Evolutionary conservation across 1,140 invertebrate species (phyloP).

Genomic region (Stegodyphus dumicola): DNA sequence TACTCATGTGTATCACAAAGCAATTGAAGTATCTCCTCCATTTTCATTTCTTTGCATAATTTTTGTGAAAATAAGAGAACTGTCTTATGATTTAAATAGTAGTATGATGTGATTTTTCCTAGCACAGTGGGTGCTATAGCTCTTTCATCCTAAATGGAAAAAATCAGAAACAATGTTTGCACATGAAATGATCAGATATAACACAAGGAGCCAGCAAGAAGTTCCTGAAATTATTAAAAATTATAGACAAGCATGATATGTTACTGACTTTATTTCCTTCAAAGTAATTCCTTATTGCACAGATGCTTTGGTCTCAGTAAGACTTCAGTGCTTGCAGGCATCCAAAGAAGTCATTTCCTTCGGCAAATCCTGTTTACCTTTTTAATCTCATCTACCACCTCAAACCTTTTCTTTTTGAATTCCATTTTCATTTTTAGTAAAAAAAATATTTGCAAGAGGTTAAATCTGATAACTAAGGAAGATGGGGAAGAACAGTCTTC

Average conservation of each 20-base stretch:
- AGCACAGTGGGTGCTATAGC: constrained; percentile 82
- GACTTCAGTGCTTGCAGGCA: no score
- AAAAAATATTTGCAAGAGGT: no score
- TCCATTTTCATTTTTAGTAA: no score
- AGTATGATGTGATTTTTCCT: constrained; percentile 94
- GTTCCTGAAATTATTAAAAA: not conserved
- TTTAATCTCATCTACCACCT: no score
- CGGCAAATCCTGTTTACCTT: no score
- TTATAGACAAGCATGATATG: not conserved
- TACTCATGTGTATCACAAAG: constrained; percentile 92
- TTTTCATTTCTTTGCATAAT: constrained; percentile 74
- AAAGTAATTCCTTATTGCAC: no score
- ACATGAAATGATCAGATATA: not conserved
- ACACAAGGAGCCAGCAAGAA: not conserved
- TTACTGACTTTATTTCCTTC: no score
- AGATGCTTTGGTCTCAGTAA: no score
- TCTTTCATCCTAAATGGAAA: constrained; percentile 75
- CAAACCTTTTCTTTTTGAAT: no score
- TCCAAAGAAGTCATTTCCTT: no score
- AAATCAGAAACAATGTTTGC: not conserved
- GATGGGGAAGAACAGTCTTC: no score
- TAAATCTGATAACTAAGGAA: no score
- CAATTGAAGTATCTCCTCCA: constrained; percentile 83
- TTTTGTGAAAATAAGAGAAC: constrained; percentile 84
- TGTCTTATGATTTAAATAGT: constrained; percentile 95